Evolutionary conservation across 2,113 vertebrate species (phyloP).

Genomic region (Stegastes partitus): DNA sequence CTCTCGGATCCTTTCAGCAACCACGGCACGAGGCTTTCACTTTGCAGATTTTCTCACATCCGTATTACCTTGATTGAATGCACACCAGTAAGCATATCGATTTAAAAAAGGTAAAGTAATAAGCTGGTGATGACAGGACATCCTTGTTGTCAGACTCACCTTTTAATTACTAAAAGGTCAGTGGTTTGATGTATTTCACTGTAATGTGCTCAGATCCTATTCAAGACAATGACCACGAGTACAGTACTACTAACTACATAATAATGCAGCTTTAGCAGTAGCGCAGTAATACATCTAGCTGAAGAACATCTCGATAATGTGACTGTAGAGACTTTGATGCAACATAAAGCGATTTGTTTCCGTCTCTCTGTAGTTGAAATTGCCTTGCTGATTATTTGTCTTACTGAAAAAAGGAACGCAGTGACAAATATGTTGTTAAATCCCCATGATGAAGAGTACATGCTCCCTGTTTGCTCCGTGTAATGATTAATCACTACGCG

Average conservation of each 20-base stretch:
- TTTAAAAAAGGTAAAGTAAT: background rate
- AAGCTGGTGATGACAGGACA: slow-evolving; percentile 11
- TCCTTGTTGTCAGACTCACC: background rate
- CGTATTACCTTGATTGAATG: background rate
- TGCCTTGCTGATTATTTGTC: background rate
- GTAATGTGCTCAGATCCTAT: background rate
- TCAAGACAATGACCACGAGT: background rate
- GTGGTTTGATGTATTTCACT: background rate
- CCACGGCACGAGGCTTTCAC: slow-evolving; percentile 1
- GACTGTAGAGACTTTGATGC: background rate
- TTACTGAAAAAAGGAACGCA: slow-evolving; percentile 6
- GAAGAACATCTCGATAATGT: slow-evolving; percentile 2
- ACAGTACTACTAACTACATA: background rate
- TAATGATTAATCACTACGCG: slow-evolving; percentile 58
- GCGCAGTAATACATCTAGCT: background rate
- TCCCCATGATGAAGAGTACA: slow-evolving; percentile 43
- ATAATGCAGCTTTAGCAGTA: background rate
- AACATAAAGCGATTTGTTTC: slow-evolving; percentile 19
- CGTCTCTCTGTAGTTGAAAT: slow-evolving; percentile 17
- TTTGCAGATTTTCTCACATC: slow-evolving; percentile 1
- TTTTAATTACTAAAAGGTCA: slow-evolving; percentile 14
- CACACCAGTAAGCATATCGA: slow-evolving; percentile 1
- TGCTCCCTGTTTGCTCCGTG: slow-evolving; percentile 38
- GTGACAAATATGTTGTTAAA: slow-evolving; percentile 20
- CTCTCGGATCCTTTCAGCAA: slow-evolving; percentile 13